Conservation (phyloP, 2,797 vertebrate genomes). For the Rhabdomys pumilio region DNA sequence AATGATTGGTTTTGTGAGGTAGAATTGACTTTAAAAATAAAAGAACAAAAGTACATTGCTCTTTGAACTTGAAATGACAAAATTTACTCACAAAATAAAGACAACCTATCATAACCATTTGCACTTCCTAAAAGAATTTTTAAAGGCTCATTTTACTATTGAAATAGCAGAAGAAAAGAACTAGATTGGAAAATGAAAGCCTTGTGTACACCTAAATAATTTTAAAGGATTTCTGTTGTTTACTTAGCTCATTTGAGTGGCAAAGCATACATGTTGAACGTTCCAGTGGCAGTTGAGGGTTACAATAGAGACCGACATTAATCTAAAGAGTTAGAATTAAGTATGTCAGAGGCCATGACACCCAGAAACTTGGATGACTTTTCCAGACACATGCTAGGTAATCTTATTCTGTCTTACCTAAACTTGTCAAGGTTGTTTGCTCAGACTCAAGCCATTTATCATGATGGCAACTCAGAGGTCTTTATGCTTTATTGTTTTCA, state of each 20-base stretch:
- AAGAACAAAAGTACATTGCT: not conserved
- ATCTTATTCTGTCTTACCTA: not conserved
- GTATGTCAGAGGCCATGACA: not conserved
- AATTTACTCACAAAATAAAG: slow-evolving; percentile 31
- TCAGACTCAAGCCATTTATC: not conserved
- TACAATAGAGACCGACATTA: not conserved
- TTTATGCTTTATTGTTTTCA: not conserved
- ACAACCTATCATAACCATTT: not conserved
- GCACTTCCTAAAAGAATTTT: not conserved
- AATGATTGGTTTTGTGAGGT: slow-evolving; percentile 14
- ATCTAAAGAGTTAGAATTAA: not conserved
- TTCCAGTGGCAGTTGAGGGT: not conserved
- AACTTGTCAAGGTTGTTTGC: not conserved
- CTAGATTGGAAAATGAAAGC: not conserved
- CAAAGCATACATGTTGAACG: not conserved
- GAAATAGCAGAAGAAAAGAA: slow-evolving; percentile 31
- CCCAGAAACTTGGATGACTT: not conserved
- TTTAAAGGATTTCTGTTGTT: not conserved
- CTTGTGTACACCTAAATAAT: not conserved
- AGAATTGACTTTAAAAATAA: slow-evolving; percentile 38
- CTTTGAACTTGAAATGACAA: slow-evolving; percentile 30
- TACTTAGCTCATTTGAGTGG: not conserved
- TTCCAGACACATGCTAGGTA: not conserved
- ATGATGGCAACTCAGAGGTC: not conserved
- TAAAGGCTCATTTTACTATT: slow-evolving; percentile 18